Percentiles rank a stretch among this genome's conserved stretches.
These are phyloP conservation scores for Pogonus chalceus DNA, from an alignment of 1,140 invertebrate species.

Conservation along the genomic window DNA sequence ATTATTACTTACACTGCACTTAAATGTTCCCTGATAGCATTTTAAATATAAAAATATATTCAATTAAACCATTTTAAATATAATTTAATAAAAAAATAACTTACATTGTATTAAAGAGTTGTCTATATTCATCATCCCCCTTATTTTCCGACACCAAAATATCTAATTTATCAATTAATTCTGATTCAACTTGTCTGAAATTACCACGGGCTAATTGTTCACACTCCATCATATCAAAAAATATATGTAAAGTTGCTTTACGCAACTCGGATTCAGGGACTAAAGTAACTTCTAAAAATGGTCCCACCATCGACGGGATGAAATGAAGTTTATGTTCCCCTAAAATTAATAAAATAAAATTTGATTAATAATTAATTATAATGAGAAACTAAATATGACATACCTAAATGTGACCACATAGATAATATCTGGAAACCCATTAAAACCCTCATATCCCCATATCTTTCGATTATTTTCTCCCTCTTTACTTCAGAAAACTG, in stretches of 20 bases:
- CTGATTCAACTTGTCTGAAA: slow-evolving; percentile 82
- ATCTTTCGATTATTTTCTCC: slow-evolving; percentile 66
- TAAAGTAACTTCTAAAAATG: slow-evolving; percentile 83
- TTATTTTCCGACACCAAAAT: slow-evolving; percentile 86
- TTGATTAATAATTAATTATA: slow-evolving; percentile 4
- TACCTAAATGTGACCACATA: slow-evolving; percentile 86
- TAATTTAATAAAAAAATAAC: slow-evolving; percentile 36
- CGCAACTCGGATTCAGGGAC: slow-evolving; percentile 81
- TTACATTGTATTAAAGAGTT: slow-evolving; percentile 91
- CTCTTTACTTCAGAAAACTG: slow-evolving; percentile 71
- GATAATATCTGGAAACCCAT: slow-evolving; percentile 90
- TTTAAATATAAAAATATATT: slow-evolving; percentile 17
- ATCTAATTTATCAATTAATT: slow-evolving; percentile 88
- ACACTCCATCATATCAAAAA: slow-evolving; percentile 96
- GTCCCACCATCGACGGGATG: slow-evolving; percentile 87
- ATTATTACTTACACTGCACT: slow-evolving; percentile 72
- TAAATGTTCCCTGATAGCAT: slow-evolving; percentile 68
- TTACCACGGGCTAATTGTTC: slow-evolving; percentile 74
- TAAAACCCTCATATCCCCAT: slow-evolving; percentile 84
- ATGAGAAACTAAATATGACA: slow-evolving; percentile 20
- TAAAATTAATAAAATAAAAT: slow-evolving; percentile 23
- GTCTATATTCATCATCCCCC: slow-evolving; percentile 84
- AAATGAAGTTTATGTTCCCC: slow-evolving; percentile 76
- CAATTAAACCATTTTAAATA: slow-evolving; percentile 23
- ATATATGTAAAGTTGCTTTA: slow-evolving; percentile 85